A percentile compares a stretch with the other conserved stretches of the same genome.
Evolutionary conservation across 1,140 invertebrate species (phyloP).

Genomic region (Oncopodura yosiiana): DNA sequence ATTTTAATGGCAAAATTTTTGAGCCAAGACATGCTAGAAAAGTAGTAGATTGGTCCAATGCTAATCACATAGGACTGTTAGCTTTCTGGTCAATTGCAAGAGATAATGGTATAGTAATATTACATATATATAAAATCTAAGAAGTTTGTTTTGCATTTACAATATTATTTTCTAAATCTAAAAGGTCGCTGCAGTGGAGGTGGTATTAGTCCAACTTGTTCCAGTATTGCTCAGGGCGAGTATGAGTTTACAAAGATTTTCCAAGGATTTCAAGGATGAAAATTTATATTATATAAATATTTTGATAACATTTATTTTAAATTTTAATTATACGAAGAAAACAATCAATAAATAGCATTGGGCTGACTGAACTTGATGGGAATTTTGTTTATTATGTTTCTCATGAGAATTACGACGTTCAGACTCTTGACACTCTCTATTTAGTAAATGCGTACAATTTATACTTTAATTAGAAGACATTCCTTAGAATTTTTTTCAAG

Average conservation of each 20-base stretch:
- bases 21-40: constrained; percentile 23
- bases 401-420: background rate
- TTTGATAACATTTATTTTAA: background rate
- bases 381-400: background rate
- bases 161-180: too few relatives aligned
- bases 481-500: too few relatives aligned
- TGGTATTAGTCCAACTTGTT: constrained; percentile 21
- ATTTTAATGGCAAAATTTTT: constrained; percentile 36
- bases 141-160: too few relatives aligned
- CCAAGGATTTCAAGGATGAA: constrained; percentile 19
- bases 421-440: constrained; percentile 11
- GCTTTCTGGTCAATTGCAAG: constrained; percentile 35
- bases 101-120: constrained; percentile 36
- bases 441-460: too few relatives aligned
- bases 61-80: constrained; percentile 32
- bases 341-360: background rate
- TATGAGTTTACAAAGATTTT: constrained; percentile 33
- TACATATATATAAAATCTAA: too few relatives aligned
- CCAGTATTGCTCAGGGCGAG: constrained; percentile 19
- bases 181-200: constrained; percentile 17
- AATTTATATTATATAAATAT: background rate
- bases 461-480: too few relatives aligned
- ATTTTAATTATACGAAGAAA: background rate
- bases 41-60: constrained; percentile 34
- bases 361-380: background rate